Conservation (phyloP, 2,113 vertebrate species). For the Neopipo cinnamomea region DNA sequence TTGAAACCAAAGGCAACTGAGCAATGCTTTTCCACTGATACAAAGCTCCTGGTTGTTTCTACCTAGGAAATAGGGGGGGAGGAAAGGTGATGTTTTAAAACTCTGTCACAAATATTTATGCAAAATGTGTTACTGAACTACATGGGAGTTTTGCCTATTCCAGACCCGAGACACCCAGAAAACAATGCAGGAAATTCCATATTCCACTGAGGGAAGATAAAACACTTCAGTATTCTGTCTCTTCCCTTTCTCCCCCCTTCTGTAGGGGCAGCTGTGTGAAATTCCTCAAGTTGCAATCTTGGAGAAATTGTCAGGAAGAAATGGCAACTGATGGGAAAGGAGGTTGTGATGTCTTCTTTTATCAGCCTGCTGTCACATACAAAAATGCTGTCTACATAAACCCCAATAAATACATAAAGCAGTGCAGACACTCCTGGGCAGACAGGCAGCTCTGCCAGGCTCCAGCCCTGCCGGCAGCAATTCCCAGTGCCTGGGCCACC, state of each 20-base stretch:
- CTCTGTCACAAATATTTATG: background rate
- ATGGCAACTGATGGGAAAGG: background rate
- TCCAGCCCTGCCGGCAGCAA: background rate
- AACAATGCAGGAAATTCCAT: slow-evolving; percentile 31
- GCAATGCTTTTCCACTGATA: background rate
- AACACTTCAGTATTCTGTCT: background rate
- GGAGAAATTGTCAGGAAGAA: background rate
- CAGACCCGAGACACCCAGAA: background rate
- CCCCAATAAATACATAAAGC: background rate
- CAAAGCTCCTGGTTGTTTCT: background rate
- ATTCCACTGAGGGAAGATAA: background rate
- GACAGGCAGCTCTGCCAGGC: background rate
- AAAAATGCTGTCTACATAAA: background rate
- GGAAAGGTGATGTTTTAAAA: background rate
- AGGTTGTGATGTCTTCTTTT: background rate
- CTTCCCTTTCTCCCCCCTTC: background rate
- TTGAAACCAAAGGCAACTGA: background rate
- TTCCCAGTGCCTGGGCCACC: background rate
- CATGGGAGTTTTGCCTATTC: background rate
- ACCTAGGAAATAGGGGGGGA: background rate
- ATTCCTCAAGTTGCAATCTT: background rate
- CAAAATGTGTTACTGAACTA: background rate
- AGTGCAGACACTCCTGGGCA: background rate
- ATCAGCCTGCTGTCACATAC: background rate
- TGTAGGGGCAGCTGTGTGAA: background rate